Conservation (phyloP, 2,113 vertebrate genomes). For the Ibidorhyncha struthersii region DNA sequence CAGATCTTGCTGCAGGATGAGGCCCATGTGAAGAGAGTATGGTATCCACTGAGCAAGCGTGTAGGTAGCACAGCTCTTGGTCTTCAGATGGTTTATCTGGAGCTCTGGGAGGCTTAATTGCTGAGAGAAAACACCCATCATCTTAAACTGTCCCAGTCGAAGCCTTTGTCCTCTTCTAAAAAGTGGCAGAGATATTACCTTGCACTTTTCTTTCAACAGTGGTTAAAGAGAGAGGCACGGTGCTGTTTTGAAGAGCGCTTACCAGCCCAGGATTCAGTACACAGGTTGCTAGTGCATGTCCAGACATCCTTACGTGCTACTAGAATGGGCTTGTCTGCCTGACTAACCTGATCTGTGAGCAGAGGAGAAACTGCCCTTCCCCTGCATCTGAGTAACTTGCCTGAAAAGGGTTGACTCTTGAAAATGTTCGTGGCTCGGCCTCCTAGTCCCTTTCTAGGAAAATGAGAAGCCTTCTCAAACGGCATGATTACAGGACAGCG, state of each 20-base stretch:
- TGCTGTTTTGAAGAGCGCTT: neutral
- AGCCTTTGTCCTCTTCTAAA: neutral
- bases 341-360: constrained; percentile 15
- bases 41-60: neutral
- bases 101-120: neutral
- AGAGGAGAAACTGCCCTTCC: constrained; percentile 12
- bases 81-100: neutral
- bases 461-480: neutral
- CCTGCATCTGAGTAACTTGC: neutral
- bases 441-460: constrained; percentile 14
- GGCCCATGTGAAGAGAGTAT: neutral
- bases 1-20: neutral
- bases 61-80: neutral
- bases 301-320: neutral
- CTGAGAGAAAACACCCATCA: neutral
- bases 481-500: neutral
- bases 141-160: neutral
- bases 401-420: neutral
- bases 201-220: neutral
- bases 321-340: constrained; percentile 54
- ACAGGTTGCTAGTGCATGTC: neutral
- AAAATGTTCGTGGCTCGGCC: constrained; percentile 14
- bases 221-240: neutral
- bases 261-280: neutral
- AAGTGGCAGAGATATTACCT: neutral